phyloP scores from a whole-genome alignment of 1,140 invertebrate species.

The Leptopilina boulardi region DNA sequence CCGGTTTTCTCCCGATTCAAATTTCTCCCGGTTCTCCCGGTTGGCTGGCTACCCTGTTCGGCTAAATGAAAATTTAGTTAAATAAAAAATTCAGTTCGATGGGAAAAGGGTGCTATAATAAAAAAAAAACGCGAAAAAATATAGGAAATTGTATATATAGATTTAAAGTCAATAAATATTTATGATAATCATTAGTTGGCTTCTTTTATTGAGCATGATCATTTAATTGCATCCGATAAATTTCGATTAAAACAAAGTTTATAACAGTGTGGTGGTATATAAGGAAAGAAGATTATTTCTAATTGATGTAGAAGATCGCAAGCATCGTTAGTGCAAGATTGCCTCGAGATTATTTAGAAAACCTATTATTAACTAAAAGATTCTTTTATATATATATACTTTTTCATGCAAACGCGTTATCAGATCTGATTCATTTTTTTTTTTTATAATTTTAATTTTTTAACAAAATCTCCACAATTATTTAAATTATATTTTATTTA shows the following conservation, averaged over 20 bases:
- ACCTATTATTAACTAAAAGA: conserved; percentile 11
- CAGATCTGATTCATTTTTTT: not conserved
- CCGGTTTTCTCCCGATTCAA: too few relatives aligned
- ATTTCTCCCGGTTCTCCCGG: too few relatives aligned
- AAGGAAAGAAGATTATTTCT: conserved; percentile 3
- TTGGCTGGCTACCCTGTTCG: too few relatives aligned
- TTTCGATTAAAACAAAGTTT: conserved; percentile 26
- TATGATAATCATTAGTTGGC: conserved; percentile 5
- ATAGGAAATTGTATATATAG: too few relatives aligned
- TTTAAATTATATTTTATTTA: too few relatives aligned
- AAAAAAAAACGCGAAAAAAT: not conserved
- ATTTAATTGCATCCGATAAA: conserved; percentile 5
- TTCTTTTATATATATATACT: too few relatives aligned
- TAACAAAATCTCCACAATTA: too few relatives aligned
- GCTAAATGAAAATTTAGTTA: too few relatives aligned
- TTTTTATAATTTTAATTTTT: not conserved
- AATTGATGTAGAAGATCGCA: conserved; percentile 10
- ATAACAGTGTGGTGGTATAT: not conserved
- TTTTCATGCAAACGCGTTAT: not conserved
- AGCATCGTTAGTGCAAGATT: not conserved
- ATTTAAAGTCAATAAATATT: not conserved
- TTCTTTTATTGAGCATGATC: conserved; percentile 4
- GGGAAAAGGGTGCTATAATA: too few relatives aligned
- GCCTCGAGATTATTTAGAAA: not conserved
- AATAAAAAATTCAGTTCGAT: too few relatives aligned